Conservation (phyloP, 2,113 vertebrate genomes). For the Rhinichthys klamathensis region DNA sequence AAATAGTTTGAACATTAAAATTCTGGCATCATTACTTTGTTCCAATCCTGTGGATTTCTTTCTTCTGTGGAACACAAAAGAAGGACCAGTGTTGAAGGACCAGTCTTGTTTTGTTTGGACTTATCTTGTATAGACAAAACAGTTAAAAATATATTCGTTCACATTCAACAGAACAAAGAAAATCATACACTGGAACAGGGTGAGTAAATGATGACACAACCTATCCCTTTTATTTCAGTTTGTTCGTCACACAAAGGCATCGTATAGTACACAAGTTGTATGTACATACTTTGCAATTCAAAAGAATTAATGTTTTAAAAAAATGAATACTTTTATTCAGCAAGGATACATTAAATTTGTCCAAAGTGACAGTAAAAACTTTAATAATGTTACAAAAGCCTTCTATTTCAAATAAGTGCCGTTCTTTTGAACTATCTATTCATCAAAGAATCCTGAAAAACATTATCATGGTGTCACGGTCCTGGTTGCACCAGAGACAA, state of each 20-base stretch:
- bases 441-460: neutral
- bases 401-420: neutral
- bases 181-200: neutral
- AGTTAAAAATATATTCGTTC: neutral
- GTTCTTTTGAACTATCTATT: neutral
- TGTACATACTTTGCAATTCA: neutral
- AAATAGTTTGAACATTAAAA: neutral
- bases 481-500: too few species aligned
- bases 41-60: too few species aligned
- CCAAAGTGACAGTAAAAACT: neutral
- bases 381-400: neutral
- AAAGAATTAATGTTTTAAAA: neutral
- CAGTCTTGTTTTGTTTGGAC: neutral
- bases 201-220: neutral
- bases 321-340: neutral
- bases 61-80: conserved; percentile 6
- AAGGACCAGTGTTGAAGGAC: neutral
- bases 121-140: neutral
- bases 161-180: neutral
- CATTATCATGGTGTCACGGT: neutral
- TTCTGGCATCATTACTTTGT: neutral
- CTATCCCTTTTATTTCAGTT: neutral
- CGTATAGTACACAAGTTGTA: neutral
- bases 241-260: neutral
- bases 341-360: neutral